Conservation (phyloP, 2,113 vertebrate genomes). For the Silurus asotus region DNA sequence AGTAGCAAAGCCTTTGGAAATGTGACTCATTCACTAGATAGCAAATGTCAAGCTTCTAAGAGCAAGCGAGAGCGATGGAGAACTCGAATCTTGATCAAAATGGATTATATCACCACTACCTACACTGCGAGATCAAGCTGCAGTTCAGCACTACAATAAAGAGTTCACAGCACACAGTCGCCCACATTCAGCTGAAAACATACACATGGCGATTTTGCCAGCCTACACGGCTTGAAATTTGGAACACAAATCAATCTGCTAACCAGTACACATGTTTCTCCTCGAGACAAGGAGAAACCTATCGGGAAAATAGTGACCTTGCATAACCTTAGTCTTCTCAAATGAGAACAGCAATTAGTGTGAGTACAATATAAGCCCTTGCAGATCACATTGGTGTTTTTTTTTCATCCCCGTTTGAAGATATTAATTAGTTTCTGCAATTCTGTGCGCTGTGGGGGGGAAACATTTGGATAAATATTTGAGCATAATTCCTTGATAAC, state of each 20-base stretch:
- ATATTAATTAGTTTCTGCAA: neutral
- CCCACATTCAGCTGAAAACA: constrained; percentile 63
- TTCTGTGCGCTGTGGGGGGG: neutral
- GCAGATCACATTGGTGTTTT: neutral
- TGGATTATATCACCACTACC: constrained; percentile 38
- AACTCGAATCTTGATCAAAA: constrained; percentile 27
- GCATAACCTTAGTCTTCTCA: neutral
- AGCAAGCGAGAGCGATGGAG: constrained; percentile 13
- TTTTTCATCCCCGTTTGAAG: neutral
- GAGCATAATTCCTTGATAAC: neutral
- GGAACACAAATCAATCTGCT: neutral
- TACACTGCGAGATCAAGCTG: constrained; percentile 31
- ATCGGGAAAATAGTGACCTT: neutral
- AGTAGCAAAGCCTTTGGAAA: constrained; percentile 13
- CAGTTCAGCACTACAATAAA: constrained; percentile 26
- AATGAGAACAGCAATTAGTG: neutral
- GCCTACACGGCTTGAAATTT: neutral
- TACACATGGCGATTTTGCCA: constrained; percentile 1
- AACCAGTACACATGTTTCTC: neutral
- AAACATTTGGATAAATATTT: constrained; percentile 9
- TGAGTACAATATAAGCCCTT: too few species aligned
- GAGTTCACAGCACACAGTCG: constrained; percentile 55
- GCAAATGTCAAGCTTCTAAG: constrained; percentile 34
- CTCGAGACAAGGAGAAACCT: neutral
- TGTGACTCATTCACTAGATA: constrained; percentile 44